phyloP scores from a whole-genome alignment of 2,113 vertebrate species.

The Anas platyrhynchos region DNA sequence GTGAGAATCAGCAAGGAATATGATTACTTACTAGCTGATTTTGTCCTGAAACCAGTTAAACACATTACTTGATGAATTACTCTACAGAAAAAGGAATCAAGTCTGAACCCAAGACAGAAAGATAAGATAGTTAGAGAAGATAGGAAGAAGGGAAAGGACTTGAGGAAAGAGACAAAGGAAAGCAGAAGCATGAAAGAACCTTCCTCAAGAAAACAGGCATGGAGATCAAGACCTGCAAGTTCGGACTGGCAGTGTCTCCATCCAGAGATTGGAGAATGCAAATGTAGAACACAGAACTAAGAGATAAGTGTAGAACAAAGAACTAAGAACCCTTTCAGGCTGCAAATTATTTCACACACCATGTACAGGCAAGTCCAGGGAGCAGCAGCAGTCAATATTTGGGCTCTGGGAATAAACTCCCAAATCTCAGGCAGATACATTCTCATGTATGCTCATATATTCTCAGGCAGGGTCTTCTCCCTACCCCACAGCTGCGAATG shows the following conservation, averaged over 20 bases:
- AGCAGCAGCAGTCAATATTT: neutral
- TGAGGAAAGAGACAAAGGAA: neutral
- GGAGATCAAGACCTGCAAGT: neutral
- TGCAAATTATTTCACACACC: neutral
- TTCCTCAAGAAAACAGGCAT: neutral
- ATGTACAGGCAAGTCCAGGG: neutral
- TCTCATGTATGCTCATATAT: neutral
- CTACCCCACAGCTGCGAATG: neutral
- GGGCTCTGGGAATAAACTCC: constrained; percentile 4
- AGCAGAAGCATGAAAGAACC: neutral
- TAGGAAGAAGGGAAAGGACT: neutral
- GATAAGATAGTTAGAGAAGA: neutral
- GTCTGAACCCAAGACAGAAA: neutral
- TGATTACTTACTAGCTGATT: neutral
- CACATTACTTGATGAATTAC: neutral
- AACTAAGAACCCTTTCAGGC: neutral
- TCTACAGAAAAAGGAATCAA: neutral
- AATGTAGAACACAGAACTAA: neutral
- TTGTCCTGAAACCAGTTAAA: neutral
- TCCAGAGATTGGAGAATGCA: neutral
- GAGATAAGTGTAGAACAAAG: neutral
- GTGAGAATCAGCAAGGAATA: neutral
- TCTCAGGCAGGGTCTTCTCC: neutral
- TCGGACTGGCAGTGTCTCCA: neutral
- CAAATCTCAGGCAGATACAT: neutral